Evolutionary conservation across 2,888 invertebrate species (phyloP).

Genomic region (Eupithecia exiguata): DNA sequence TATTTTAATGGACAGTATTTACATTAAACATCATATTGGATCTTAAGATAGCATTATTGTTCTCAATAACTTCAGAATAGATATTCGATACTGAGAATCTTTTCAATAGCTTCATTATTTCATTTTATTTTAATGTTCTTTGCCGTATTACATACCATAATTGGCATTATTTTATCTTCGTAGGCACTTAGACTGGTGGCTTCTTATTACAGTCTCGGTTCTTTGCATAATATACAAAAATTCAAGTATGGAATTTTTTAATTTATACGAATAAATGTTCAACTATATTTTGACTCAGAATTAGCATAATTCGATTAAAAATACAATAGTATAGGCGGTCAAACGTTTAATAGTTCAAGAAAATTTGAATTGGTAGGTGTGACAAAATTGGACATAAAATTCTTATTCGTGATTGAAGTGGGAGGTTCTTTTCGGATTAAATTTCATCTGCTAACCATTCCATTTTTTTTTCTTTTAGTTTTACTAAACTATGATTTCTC

Average conservation of each 20-base stretch:
- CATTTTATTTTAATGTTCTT: constrained; percentile 2
- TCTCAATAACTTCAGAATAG: constrained; percentile 37
- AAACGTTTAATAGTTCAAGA: neutral
- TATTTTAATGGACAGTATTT: constrained; percentile 43
- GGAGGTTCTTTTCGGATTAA: constrained; percentile 12
- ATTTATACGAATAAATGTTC: neutral
- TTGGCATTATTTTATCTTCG: constrained; percentile 7
- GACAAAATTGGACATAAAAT: constrained; percentile 28
- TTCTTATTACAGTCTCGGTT: neutral
- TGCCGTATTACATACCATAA: neutral
- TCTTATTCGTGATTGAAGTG: constrained; percentile 17
- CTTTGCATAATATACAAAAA: neutral
- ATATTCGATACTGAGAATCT: constrained; percentile 9
- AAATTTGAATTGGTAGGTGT: constrained; percentile 22
- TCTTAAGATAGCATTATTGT: constrained; percentile 41
- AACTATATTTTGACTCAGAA: neutral
- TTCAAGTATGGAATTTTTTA: neutral
- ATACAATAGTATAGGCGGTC: neutral
- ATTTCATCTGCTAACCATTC: neutral
- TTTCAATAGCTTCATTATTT: constrained; percentile 13
- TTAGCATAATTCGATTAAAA: constrained; percentile 4
- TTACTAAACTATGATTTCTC: neutral
- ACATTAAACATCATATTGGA: constrained; percentile 39
- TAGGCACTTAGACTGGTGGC: neutral
- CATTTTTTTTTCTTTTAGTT: neutral